These are phyloP conservation scores for Propithecus deckenii DNA, from an alignment of 2,797 vertebrate species.

Conservation along the genomic window DNA sequence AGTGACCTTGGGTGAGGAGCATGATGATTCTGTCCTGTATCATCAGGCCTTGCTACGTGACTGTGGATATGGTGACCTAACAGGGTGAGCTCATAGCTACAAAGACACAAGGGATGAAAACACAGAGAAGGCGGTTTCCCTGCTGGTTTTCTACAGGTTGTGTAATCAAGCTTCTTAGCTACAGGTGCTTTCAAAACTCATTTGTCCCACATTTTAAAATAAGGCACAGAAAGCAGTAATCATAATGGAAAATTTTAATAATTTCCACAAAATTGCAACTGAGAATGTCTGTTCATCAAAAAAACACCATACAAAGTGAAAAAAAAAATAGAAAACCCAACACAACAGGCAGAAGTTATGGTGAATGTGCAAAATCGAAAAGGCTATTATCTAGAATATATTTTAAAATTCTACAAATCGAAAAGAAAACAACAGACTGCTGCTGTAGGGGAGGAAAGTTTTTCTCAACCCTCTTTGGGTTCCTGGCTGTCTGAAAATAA, in stretches of 20 bases:
- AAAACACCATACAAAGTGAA: background rate
- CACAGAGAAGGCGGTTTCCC: background rate
- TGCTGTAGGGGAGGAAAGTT: background rate
- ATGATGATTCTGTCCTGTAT: background rate
- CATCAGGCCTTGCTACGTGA: background rate
- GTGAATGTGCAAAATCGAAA: background rate
- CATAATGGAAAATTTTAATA: background rate
- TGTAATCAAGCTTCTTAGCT: background rate
- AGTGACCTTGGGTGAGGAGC: too few relatives aligned
- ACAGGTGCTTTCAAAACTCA: background rate
- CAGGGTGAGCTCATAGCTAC: background rate
- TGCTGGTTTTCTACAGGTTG: background rate
- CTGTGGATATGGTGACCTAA: background rate
- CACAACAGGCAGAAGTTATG: background rate
- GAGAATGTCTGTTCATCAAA: background rate
- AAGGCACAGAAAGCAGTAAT: background rate
- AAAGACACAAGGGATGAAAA: background rate
- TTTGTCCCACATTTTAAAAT: background rate
- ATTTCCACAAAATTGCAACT: background rate
- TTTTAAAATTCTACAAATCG: background rate
- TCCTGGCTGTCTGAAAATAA: background rate
- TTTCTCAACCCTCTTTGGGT: background rate
- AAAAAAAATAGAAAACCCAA: background rate
- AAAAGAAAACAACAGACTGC: background rate
- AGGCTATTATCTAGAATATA: background rate